Evolutionary conservation across 2,113 vertebrate species (phyloP).

Genomic region (Etheostoma spectabile): DNA sequence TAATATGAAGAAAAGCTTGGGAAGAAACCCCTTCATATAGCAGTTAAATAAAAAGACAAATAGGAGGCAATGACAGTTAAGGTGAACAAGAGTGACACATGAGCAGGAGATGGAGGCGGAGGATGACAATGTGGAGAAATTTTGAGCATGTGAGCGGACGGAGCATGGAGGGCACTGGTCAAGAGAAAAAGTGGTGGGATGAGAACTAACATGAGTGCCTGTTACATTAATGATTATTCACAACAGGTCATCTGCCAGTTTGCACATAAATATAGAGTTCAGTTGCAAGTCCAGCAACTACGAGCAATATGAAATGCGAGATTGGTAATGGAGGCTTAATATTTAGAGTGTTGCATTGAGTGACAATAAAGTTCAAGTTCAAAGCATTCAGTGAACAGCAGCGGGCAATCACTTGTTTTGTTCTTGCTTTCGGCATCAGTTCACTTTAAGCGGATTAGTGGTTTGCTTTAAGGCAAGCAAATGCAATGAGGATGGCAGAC

Average conservation of each 20-base stretch:
- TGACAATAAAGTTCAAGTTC: constrained; percentile 7
- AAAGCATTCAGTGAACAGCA: constrained; percentile 4
- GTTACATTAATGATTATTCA: constrained; percentile 45
- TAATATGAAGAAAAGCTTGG: background rate
- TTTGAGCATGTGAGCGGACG: constrained; percentile 24
- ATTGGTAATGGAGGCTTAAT: background rate
- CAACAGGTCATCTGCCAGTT: constrained; percentile 19
- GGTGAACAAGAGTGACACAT: constrained; percentile 39
- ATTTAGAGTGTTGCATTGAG: background rate
- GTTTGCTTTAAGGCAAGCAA: constrained; percentile 1
- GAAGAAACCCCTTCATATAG: constrained; percentile 3
- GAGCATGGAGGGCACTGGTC: constrained; percentile 3
- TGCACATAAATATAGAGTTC: constrained; percentile 24
- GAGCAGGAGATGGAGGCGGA: constrained; percentile 24
- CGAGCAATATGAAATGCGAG: background rate
- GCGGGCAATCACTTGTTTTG: constrained; percentile 11
- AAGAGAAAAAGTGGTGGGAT: constrained; percentile 15
- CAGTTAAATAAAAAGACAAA: constrained; percentile 10
- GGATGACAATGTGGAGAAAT: constrained; percentile 23
- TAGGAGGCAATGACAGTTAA: constrained; percentile 2
- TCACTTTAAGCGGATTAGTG: background rate
- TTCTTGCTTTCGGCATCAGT: background rate
- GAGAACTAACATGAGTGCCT: constrained; percentile 1
- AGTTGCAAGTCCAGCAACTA: background rate
- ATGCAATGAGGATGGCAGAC: background rate